Base-by-base conservation (phyloP, 30 jellyfish, hydroid and myxozoan genomes). In the Hydractinia echinata region DNA sequence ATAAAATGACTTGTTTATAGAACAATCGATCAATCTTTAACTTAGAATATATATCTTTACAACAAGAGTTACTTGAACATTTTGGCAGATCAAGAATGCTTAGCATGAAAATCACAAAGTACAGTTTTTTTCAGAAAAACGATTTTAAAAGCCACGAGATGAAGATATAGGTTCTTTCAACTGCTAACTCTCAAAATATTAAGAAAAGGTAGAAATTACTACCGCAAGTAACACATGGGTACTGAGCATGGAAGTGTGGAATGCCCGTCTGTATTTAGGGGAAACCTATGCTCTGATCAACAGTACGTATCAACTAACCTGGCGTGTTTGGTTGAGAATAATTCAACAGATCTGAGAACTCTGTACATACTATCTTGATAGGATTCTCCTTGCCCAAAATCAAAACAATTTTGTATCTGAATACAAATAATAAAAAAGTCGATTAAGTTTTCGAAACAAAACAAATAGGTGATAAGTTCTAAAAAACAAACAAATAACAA, bases 321-420 rank as follows among this genome's bases (percentile, higher is more conserved):
- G 96, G 96, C 44, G 95, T 79, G 68, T 93, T 87, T 19, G 95
- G 97, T 77, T 88, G 96, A 39, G 90, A 67, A 76, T 93, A 93
- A 79, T 82, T 85, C 67, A 77, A 52, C 11, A 93, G 88, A 66
- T 84, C 96, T 13, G 62, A 90, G 52, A 93, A 66, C 30, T 82
- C 94, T 71, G 76, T 84, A 85, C 99, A 93, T 69, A 76, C 96
- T 53, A 93, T 44, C 4, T 80, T 72, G 5, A 85, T 79, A 18
- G 89, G 69, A 76, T 83, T 68, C 20, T 93, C 94, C 10, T 72
- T 52, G 58, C 99, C 99, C 55, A 93, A 88, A 15, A 80, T 73
- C 44, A 93, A 66, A 52, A 88, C 66, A 51, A 93, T 83, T 19
- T 87, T 77, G 6, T 82, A 85, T 86, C 99, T 93, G 60, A 53